phyloP scores from a whole-genome alignment of 1,140 invertebrate species.

The Drosophila lacteicornis region DNA sequence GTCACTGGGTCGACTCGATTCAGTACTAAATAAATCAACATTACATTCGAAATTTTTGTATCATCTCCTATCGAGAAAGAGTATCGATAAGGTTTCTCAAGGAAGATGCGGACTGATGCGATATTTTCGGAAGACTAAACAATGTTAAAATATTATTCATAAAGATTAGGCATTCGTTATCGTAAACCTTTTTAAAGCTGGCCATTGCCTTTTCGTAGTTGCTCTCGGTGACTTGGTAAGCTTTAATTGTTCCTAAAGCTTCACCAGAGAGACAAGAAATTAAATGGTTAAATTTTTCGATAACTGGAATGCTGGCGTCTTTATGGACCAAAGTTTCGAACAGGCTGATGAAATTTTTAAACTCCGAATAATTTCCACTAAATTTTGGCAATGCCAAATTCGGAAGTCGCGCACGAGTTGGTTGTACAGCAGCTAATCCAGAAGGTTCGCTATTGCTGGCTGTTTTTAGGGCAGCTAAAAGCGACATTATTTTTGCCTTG shows the following conservation, averaged over 20 bases:
- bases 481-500: background rate
- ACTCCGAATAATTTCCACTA: background rate
- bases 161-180: background rate
- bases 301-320: background rate
- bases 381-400: background rate
- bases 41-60: background rate
- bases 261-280: slow-evolving; percentile 1
- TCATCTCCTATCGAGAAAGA: background rate
- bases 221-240: background rate
- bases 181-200: background rate
- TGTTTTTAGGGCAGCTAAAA: background rate
- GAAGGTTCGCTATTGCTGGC: background rate
- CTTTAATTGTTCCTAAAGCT: background rate
- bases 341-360: background rate
- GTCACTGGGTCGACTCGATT: background rate
- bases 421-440: background rate
- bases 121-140: background rate
- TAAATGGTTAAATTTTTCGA: background rate
- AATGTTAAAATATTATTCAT: slow-evolving; percentile 6
- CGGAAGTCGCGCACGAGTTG: background rate
- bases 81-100: too few species aligned
- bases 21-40: background rate
- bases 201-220: background rate
- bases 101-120: background rate
- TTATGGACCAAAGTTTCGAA: background rate